phyloP scores from a whole-genome alignment of 2,113 vertebrate genomes.

The Brienomyrus longianalis region DNA sequence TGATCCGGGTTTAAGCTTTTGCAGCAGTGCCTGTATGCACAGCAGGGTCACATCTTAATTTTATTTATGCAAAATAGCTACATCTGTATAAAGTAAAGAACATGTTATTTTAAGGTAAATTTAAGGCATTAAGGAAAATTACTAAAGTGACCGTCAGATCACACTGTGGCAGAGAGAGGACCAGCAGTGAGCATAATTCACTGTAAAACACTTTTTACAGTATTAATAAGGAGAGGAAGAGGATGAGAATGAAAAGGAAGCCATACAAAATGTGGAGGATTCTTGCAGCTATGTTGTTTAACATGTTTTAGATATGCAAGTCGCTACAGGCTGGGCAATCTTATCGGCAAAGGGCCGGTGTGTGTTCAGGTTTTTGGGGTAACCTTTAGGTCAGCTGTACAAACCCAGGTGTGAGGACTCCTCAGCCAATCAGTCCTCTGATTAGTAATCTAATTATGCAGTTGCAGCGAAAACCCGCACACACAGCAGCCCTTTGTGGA shows the following conservation, averaged over 20 bases:
- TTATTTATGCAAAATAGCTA: neutral
- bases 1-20: neutral
- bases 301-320: neutral
- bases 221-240: neutral
- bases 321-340: neutral
- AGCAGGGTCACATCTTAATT: neutral
- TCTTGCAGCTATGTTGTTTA: neutral
- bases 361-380: no score
- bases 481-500: no score
- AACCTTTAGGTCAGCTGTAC: no score
- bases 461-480: no score
- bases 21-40: neutral
- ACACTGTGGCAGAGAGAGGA: neutral
- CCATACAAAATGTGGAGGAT: neutral
- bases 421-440: no score
- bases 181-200: neutral
- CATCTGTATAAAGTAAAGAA: neutral
- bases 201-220: neutral
- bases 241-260: neutral
- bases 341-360: no score
- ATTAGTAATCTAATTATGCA: no score
- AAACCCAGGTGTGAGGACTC: no score
- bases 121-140: neutral
- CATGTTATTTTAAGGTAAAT: neutral
- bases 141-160: neutral